Evolutionary conservation across 2,888 invertebrate species (phyloP), one percentile per base, ranked within the genome.

Genomic region (Acrobasis suavella): DNA sequence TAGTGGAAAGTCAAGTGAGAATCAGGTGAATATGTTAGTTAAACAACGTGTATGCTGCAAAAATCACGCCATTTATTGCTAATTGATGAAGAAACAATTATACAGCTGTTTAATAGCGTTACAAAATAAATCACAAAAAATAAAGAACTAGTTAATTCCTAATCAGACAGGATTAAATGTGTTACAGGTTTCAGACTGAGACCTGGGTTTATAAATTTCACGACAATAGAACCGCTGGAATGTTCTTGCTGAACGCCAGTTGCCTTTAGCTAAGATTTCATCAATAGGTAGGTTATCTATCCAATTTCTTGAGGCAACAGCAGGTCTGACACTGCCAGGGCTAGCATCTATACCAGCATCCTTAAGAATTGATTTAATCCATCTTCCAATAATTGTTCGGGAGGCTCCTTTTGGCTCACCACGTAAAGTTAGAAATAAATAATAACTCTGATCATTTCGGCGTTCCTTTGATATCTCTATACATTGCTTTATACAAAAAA

Each of bases 301-400:
- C 69, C 69, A 74, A 37, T 60, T 67, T 64, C 50, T 65, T 0
- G 72, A 74, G 8, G 73, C 72, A 1, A 72, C 72, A 0, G 71
- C 71, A 6, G 73, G 67, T 0, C 73, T 55, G 2, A 69, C 22
- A n/a, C 72, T 72, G 0, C 72, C 73, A 0, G 72, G 67, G 1
- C 69, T 22, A 1, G 67, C 66, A 7, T 9, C 1, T 17, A 75
- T 68, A 8, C 66, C 69, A 0, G 69, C 70, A 16, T 71, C 68
- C 10, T 10, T n/a, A 9, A 74, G 58, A 0, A 69, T 0, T 1
- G 64, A 51, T 52, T 66, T 69, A 0, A 73, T 54, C 71, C 72
- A 73, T 68, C 67, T 50, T 2, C 64, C 67, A 7, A 68, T 69
- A 6, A 70, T 56, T 3, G 69, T 62, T 2, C 66, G 60, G 8